Percentiles rank a stretch among this genome's conserved stretches.
Conservation (phyloP, 2,113 vertebrate genomes). For the Dunckerocampus dactyliophorus region DNA sequence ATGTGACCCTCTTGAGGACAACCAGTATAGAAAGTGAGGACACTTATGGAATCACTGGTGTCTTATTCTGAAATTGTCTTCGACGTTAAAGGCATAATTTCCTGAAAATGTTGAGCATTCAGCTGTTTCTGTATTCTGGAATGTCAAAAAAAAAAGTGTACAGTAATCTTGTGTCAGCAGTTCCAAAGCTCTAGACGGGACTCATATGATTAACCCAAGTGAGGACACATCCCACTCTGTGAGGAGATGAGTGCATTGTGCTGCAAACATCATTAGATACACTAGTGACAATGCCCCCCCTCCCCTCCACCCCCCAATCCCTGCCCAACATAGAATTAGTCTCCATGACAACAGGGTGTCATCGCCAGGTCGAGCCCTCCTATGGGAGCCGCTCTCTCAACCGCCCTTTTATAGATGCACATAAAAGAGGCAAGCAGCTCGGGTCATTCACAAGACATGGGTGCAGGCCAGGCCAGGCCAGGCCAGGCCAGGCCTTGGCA, state of each 20-base stretch:
- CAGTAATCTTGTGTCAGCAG: not conserved
- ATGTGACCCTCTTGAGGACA: no score
- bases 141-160: not conserved
- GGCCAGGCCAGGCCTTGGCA: conserved; percentile 47
- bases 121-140: not conserved
- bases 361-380: conserved; percentile 72
- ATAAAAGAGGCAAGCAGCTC: conserved; percentile 58
- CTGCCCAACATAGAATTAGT: conserved; percentile 69
- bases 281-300: conserved; percentile 47
- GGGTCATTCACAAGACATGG: conserved; percentile 68
- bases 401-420: conserved; percentile 63
- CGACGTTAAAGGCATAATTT: not conserved
- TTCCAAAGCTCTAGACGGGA: not conserved
- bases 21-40: no score
- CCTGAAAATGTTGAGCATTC: not conserved
- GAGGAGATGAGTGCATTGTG: conserved; percentile 48
- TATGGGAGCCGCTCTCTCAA: conserved; percentile 60
- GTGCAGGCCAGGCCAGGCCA: conserved; percentile 45
- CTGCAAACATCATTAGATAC: conserved; percentile 63
- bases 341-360: conserved; percentile 74
- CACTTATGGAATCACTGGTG: no score
- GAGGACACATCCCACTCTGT: conserved; percentile 30
- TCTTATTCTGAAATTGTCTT: no score
- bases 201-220: conserved; percentile 28
- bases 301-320: conserved; percentile 20